phyloP scores from a whole-genome alignment of 2,113 vertebrate genomes.

The Guaruba guarouba region DNA sequence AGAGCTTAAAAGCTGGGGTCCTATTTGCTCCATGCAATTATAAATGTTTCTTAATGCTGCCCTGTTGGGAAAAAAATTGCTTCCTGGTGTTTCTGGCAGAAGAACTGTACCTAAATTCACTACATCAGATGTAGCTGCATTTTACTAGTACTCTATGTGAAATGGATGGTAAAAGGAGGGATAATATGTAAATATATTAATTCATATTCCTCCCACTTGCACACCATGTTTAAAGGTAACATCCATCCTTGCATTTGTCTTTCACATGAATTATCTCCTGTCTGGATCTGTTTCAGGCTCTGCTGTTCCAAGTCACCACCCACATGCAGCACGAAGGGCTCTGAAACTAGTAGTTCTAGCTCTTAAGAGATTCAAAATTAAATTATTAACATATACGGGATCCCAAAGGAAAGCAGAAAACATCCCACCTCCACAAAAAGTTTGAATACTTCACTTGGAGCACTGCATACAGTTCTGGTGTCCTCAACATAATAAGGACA shows the following conservation, averaged over 20 bases:
- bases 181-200: not conserved
- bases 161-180: not conserved
- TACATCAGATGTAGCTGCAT: not conserved
- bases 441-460: not conserved
- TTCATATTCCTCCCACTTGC: not conserved
- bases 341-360: conserved; percentile 35
- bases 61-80: conserved; percentile 1
- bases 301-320: conserved; percentile 5
- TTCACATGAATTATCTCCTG: conserved; percentile 25
- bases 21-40: conserved; percentile 7
- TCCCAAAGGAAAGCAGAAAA: conserved; percentile 45
- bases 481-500: not conserved
- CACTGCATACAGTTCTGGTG: not conserved
- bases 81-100: conserved; percentile 16
- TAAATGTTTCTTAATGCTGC: not conserved
- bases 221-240: not conserved
- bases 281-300: conserved; percentile 34
- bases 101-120: not conserved
- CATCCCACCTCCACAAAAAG: conserved; percentile 5
- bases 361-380: conserved; percentile 54
- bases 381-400: conserved; percentile 49
- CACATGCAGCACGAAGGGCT: conserved; percentile 3
- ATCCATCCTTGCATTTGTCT: not conserved
- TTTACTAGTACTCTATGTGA: not conserved
- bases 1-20: conserved; percentile 17